These are phyloP conservation scores for Clarias fuscus DNA, from an alignment of 2,797 vertebrate genomes.

Conservation along the genomic window DNA sequence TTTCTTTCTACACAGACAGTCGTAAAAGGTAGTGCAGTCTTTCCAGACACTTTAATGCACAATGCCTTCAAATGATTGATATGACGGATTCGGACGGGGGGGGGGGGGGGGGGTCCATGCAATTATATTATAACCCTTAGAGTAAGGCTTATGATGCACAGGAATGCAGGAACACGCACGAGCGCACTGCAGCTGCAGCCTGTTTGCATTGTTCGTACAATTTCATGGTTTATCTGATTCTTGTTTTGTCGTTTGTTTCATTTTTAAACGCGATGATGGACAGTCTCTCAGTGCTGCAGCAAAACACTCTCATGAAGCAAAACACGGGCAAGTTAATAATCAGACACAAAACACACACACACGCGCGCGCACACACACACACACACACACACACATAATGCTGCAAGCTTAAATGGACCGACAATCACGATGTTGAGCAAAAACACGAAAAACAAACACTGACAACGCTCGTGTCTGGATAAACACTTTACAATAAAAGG, in stretches of 20 bases:
- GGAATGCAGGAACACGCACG: not conserved
- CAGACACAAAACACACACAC: not conserved
- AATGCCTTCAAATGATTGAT: not conserved
- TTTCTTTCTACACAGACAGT: not conserved
- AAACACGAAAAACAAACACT: not conserved
- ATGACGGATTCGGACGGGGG: not conserved
- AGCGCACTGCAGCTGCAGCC: conserved; percentile 13
- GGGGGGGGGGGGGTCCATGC: too few relatives aligned
- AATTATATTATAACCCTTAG: too few relatives aligned
- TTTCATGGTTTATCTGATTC: not conserved
- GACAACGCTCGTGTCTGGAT: not conserved
- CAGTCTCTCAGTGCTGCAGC: not conserved
- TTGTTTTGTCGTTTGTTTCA: not conserved
- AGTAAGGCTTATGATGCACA: not conserved
- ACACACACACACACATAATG: not conserved
- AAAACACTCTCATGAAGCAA: not conserved
- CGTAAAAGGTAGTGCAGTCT: not conserved
- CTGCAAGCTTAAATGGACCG: not conserved
- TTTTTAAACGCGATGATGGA: not conserved
- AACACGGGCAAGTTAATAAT: conserved; percentile 3
- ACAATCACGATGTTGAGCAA: not conserved
- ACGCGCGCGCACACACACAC: not conserved
- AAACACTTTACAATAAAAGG: too few relatives aligned
- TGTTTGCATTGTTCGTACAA: too few relatives aligned
- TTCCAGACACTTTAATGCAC: not conserved